A percentile compares a stretch with the other conserved stretches of the same genome.
These are phyloP conservation scores for Aethina tumida DNA, from an alignment of 1,140 invertebrate species.

Conservation along the genomic window DNA sequence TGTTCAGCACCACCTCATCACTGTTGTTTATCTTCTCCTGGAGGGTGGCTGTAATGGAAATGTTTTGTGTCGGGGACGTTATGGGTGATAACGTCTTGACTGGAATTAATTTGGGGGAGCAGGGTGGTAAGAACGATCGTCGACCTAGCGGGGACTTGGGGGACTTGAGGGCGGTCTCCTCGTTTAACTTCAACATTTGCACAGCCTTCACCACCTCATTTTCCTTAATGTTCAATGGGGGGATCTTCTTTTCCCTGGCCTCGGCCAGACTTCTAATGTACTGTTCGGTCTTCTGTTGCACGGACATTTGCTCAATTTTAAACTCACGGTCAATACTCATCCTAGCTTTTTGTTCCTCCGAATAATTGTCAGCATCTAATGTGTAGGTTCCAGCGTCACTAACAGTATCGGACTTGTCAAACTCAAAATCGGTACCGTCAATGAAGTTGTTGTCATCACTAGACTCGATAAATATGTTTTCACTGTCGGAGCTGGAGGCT, in stretches of 20 bases:
- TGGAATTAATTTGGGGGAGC: neutral
- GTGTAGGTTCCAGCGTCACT: slow-evolving; percentile 84
- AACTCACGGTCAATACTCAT: slow-evolving; percentile 78
- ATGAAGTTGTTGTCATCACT: slow-evolving; percentile 15
- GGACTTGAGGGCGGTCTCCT: neutral
- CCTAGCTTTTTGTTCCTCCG: slow-evolving; percentile 74
- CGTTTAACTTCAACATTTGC: slow-evolving; percentile 6
- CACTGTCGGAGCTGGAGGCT: slow-evolving; percentile 4
- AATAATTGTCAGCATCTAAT: slow-evolving; percentile 71
- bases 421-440: slow-evolving; percentile 25
- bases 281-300: slow-evolving; percentile 36
- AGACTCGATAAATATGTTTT: slow-evolving; percentile 20
- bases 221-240: too few species aligned
- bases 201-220: slow-evolving; percentile 7
- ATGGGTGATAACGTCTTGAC: slow-evolving; percentile 29
- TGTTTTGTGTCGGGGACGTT: slow-evolving; percentile 32
- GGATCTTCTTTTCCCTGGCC: slow-evolving; percentile 2
- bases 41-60: slow-evolving; percentile 23
- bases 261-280: slow-evolving; percentile 35
- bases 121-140: neutral
- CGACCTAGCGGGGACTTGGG: slow-evolving; percentile 12
- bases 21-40: slow-evolving; percentile 13
- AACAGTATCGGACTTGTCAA: slow-evolving; percentile 50
- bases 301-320: slow-evolving; percentile 43
- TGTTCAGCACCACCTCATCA: slow-evolving; percentile 14